Evolutionary conservation across 2,888 invertebrate species (phyloP).

Genomic region (Pristionchus japonicus): DNA sequence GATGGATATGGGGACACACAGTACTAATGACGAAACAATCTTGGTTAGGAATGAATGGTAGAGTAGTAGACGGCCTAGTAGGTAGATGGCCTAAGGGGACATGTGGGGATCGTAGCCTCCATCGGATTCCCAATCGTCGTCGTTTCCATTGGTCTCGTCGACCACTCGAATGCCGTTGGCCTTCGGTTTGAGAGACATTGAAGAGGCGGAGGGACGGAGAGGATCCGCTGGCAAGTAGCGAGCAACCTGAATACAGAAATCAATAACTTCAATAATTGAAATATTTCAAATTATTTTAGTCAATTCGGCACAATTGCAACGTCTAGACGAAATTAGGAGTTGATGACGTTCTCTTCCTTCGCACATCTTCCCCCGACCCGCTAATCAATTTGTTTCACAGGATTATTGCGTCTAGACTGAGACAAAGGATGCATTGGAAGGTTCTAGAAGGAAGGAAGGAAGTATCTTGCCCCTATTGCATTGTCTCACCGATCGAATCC

Average conservation of each 20-base stretch:
- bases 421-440: not conserved
- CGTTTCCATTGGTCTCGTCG: not conserved
- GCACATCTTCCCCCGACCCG: not conserved
- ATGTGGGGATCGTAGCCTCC: not conserved
- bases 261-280: not conserved
- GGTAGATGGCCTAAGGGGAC: not conserved
- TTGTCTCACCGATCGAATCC: slow-evolving; percentile 26
- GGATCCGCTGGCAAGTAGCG: slow-evolving; percentile 28
- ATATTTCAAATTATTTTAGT: too few species aligned
- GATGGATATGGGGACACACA: not conserved
- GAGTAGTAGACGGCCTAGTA: not conserved
- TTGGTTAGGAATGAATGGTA: not conserved
- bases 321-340: too few species aligned
- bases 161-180: not conserved
- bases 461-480: not conserved
- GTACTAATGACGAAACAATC: not conserved
- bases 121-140: not conserved
- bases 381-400: not conserved
- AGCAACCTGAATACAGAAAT: slow-evolving; percentile 2
- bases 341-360: too few species aligned
- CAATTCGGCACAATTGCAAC: too few species aligned
- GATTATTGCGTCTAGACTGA: not conserved
- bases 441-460: not conserved
- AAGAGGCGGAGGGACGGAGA: not conserved
- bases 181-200: not conserved